Base-by-base conservation (phyloP, 2,888 invertebrate species). In the Busseola fusca region DNA sequence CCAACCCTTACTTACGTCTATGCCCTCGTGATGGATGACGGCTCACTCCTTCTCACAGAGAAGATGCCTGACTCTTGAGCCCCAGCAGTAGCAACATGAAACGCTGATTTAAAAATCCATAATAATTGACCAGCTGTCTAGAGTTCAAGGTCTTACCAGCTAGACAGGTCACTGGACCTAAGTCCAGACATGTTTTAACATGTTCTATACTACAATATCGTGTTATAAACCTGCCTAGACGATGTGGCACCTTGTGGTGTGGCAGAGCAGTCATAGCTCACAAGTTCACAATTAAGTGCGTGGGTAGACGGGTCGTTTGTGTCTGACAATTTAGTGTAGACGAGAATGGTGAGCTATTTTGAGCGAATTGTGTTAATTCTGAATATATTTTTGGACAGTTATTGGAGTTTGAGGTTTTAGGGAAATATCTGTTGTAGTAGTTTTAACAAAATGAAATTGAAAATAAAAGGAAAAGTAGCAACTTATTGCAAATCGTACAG, bases 241-340 rank as follows among this genome's bases (percentile, higher is more conserved):
- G n/a, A 54, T 25, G 5, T 30, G 81, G 81, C 78, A 76, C 78
- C 78, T 71, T 76, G 50, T 37, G 6, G 25, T 27, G n/a, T 37
- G 27, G 34, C 30, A n/a, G n/a, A n/a, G n/a, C 21, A 16, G 42
- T 9, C 18, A 7, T 5, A 21, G 63, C n/a, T 9, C 52, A 21
- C 50, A 21, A 64, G 57, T 27, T 30, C 14, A 57, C 27, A 60
- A 69, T 56, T 70, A 64, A 69, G 56, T 71, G 76, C 37, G 78
- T 78, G 77, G 78, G 81, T n/a, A 34, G 69, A 65, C 54, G 27
- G 14, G 3, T 1, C 57, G 40, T 5, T 64, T 54, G 40, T 64
- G 30, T 40, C 64, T 64, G 69, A 62, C 77, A 63, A 75, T 75
- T 76, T 56, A 76, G 75, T 63, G 45, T 6, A 3, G n/a, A 50